Base-by-base conservation (phyloP, 1,140 invertebrate genomes). In the Aleiodes sp. region DNA sequence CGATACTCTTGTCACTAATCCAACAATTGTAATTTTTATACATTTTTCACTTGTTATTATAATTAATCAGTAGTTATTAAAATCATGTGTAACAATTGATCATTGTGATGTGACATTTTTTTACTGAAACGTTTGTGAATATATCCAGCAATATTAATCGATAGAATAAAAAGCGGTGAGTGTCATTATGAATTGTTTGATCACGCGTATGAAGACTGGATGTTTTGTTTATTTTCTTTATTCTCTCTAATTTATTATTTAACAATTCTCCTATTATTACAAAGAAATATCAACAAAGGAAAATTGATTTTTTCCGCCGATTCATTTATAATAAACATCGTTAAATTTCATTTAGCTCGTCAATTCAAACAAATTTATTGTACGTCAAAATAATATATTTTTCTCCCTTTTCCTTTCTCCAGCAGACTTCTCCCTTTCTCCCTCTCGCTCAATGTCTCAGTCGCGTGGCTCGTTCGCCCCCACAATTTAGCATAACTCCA, bases 1-100 rank as follows among this genome's bases (percentile, higher is more conserved):
- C 33, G 52, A 66, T 66, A 46, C 57, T 31, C 41, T 57, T 66
- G 65, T 66, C 65, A 66, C 46, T 56, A 24, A 57, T 21, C 43
- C 57, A 66, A 66, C 65, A 56, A 66, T 66, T 37, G 62, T 37
- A 28, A 52, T 66, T 66, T 66, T 66, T 66, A 66, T 66, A 66
- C 65, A 4, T 37, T 66, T 66, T 57, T 56, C 65, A 66, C 41
- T 35, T 24, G 43, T 33, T 66, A 57, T 66, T 57, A 52, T 57
- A 66, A 10, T 52, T 16, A 24, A 19, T 64, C 37, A 37, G 10
- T 39, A 57, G 21, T 14, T 29, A 31, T 46, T 33, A 4, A 21
- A 12, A 19, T 35, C 37, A 46, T 64, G 21, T 43, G 14, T 64
- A 37, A 6, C 4, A 39, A 64, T 43, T 2, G 3, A 24, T 41